Evolutionary conservation across 2,113 vertebrate genomes (phyloP).

Genomic region (Heptranchias perlo): DNA sequence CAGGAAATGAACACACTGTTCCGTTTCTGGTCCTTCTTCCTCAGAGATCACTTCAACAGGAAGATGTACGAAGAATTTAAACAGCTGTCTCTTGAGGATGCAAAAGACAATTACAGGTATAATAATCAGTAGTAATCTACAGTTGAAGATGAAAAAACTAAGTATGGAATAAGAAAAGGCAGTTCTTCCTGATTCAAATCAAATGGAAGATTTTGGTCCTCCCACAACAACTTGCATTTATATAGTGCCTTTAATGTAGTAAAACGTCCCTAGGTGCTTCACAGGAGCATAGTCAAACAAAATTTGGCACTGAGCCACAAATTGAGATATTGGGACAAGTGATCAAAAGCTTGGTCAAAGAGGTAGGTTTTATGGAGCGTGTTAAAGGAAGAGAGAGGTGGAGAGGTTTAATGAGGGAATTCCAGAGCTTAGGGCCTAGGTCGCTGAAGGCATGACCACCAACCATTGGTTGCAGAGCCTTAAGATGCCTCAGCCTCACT

Average conservation of each 20-base stretch:
- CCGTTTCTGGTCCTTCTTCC: constrained; percentile 97
- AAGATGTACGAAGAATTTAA: constrained; percentile 97
- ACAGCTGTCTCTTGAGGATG: constrained; percentile 80
- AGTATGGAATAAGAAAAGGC: too few species aligned
- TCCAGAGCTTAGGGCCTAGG: too few species aligned
- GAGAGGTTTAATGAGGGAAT: not conserved
- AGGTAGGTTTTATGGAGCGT: not conserved
- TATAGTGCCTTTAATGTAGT: not conserved
- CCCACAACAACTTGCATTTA: not conserved
- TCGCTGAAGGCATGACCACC: not conserved
- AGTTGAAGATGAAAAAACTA: not conserved
- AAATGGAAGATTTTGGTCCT: not conserved
- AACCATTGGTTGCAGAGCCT: too few species aligned
- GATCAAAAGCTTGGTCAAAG: not conserved
- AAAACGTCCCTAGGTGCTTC: not conserved
- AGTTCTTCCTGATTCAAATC: not conserved
- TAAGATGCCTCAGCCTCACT: too few species aligned
- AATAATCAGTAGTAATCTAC: not conserved
- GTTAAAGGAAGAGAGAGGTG: not conserved
- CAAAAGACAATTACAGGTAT: constrained; percentile 90
- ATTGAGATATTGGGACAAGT: not conserved
- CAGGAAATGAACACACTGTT: constrained; percentile 98
- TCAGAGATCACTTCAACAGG: constrained; percentile 92
- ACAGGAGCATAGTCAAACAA: not conserved
- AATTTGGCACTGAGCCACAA: not conserved